Conservation (phyloP, 2,888 invertebrate species). For the Xiphydria camelus region DNA sequence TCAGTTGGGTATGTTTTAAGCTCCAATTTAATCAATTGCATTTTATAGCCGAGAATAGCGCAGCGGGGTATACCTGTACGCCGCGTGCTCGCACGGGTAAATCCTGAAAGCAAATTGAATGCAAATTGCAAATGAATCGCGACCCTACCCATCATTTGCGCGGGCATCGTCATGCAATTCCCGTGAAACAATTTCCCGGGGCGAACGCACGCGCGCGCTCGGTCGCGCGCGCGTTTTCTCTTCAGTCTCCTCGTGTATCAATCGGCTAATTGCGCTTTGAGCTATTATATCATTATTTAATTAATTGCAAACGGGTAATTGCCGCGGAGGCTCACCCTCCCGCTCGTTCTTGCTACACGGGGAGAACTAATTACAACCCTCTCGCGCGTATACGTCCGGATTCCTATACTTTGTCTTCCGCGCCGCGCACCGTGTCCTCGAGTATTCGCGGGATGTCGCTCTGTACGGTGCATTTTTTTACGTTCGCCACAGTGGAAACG, state of each 20-base stretch:
- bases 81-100: slow-evolving; percentile 24
- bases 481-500: no score
- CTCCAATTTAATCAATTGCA: no score
- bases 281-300: slow-evolving; percentile 49
- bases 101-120: slow-evolving; percentile 41
- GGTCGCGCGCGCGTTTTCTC: slow-evolving; percentile 8
- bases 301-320: slow-evolving; percentile 39
- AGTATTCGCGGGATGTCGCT: background rate
- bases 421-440: background rate
- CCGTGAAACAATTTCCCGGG: slow-evolving; percentile 38
- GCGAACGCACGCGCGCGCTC: slow-evolving; percentile 4
- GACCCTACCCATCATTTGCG: slow-evolving; percentile 32
- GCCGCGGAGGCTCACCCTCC: slow-evolving; percentile 25
- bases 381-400: background rate
- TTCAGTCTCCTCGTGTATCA: slow-evolving; percentile 35
- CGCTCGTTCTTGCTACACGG: slow-evolving; percentile 18
- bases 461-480: no score
- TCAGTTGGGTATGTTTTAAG: no score
- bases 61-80: no score
- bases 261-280: slow-evolving; percentile 41
- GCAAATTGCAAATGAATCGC: slow-evolving; percentile 47
- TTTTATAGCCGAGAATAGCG: no score
- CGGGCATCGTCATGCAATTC: slow-evolving; percentile 36
- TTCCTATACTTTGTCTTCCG: slow-evolving; percentile 11
- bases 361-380: slow-evolving; percentile 18